phyloP scores from a whole-genome alignment of 2,888 invertebrate genomes.

The Platynereis dumerilii region DNA sequence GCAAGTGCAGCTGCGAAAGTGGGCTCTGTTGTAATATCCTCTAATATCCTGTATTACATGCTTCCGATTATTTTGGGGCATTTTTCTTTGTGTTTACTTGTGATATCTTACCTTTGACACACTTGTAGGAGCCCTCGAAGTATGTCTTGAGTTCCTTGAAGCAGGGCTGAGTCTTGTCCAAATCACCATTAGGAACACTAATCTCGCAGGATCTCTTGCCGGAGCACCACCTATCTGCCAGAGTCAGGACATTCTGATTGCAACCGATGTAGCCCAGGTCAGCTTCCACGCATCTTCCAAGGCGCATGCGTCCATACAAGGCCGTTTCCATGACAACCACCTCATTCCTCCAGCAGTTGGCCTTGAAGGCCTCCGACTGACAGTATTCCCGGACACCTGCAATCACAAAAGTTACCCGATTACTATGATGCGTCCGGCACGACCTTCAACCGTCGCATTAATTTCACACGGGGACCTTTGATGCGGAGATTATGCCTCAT shows the following conservation, averaged over 20 bases:
- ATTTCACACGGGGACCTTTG: too few species aligned
- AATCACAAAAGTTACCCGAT: background rate
- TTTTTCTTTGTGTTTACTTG: background rate
- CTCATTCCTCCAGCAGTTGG: constrained; percentile 25
- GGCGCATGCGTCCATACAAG: constrained; percentile 23
- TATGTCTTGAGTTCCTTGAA: constrained; percentile 25
- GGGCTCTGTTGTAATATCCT: too few species aligned
- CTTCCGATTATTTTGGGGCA: too few species aligned
- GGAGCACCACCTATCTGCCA: constrained; percentile 24
- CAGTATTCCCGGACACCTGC: constrained; percentile 21
- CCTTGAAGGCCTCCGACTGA: constrained; percentile 25
- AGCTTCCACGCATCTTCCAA: constrained; percentile 22
- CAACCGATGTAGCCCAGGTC: constrained; percentile 26
- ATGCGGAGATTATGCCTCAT: too few species aligned
- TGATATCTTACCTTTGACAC: constrained; percentile 21
- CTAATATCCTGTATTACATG: too few species aligned
- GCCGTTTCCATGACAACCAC: constrained; percentile 26
- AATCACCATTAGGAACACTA: constrained; percentile 20
- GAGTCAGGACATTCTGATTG: constrained; percentile 14
- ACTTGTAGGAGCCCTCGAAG: constrained; percentile 22
- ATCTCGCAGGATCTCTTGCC: constrained; percentile 23
- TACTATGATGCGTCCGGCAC: too few species aligned
- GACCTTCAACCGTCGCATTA: too few species aligned
- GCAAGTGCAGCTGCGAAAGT: too few species aligned
- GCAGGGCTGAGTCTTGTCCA: constrained; percentile 26